Evolutionary conservation across 2,797 vertebrate genomes (phyloP).

Genomic region (Notolepis coatsorum): DNA sequence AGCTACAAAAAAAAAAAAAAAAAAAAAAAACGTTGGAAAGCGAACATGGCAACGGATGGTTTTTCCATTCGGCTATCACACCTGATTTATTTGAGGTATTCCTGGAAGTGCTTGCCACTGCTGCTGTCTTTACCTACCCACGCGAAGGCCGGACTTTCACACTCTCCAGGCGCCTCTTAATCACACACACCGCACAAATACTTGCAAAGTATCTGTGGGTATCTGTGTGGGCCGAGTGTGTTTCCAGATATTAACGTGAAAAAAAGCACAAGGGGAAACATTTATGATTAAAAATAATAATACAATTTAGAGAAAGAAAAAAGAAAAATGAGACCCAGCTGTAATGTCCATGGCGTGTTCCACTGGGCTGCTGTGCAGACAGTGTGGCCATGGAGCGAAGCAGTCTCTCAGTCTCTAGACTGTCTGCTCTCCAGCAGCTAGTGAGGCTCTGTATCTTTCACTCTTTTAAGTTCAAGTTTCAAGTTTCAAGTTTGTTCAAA

Average conservation of each 20-base stretch:
- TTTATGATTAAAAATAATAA: conserved; percentile 80
- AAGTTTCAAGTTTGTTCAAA: no score
- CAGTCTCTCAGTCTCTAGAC: background rate
- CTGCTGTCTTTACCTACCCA: conserved; percentile 59
- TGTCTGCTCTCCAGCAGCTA: background rate
- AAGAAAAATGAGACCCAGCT: conserved; percentile 68
- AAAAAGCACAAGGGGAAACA: conserved; percentile 72
- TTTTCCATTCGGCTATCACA: conserved; percentile 78
- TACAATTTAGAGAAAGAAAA: conserved; percentile 49
- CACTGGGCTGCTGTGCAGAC: conserved; percentile 39
- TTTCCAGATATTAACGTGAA: conserved; percentile 76
- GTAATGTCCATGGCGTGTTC: conserved; percentile 49
- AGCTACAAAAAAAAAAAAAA: no score
- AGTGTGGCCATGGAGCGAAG: conserved; percentile 25
- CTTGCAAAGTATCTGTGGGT: conserved; percentile 63
- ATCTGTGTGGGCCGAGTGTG: conserved; percentile 43
- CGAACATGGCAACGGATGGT: conserved; percentile 60
- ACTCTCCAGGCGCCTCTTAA: conserved; percentile 60
- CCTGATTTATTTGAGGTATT: conserved; percentile 84
- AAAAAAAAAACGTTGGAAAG: conserved; percentile 68
- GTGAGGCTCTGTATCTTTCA: background rate
- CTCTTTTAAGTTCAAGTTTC: no score
- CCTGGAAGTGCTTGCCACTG: conserved; percentile 76
- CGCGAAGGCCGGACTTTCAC: conserved; percentile 40
- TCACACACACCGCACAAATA: conserved; percentile 71